Percentiles rank a stretch among this genome's conserved stretches.
These are phyloP conservation scores for Mormyrus lacerda DNA, from an alignment of 2,113 vertebrate genomes.

Conservation along the genomic window DNA sequence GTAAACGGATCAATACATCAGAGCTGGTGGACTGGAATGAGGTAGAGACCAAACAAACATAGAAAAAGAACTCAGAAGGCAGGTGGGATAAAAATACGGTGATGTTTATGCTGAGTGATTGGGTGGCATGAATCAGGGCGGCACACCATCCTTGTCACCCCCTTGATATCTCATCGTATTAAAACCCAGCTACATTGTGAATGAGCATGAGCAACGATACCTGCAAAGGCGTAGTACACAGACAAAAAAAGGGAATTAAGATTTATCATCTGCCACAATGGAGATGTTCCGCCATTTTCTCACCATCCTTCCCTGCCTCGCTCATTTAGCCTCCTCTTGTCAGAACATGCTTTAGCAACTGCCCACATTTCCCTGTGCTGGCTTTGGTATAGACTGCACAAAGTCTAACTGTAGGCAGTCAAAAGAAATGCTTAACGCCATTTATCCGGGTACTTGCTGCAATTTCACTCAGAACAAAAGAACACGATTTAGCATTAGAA, in stretches of 20 bases:
- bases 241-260: background rate
- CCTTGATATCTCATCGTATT: background rate
- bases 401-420: background rate
- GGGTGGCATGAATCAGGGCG: background rate
- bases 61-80: background rate
- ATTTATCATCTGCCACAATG: background rate
- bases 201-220: background rate
- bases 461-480: background rate
- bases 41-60: background rate
- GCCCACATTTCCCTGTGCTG: background rate
- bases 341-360: background rate
- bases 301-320: background rate
- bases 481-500: background rate
- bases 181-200: background rate
- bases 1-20: background rate
- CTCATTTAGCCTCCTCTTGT: background rate
- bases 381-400: background rate
- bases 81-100: background rate
- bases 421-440: background rate
- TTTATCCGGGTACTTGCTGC: background rate
- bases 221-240: background rate
- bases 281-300: background rate
- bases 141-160: background rate
- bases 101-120: background rate
- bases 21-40: background rate